These are phyloP conservation scores for Hemibagrus guttatus DNA, from an alignment of 2,797 vertebrate genomes.

Conservation along the genomic window DNA sequence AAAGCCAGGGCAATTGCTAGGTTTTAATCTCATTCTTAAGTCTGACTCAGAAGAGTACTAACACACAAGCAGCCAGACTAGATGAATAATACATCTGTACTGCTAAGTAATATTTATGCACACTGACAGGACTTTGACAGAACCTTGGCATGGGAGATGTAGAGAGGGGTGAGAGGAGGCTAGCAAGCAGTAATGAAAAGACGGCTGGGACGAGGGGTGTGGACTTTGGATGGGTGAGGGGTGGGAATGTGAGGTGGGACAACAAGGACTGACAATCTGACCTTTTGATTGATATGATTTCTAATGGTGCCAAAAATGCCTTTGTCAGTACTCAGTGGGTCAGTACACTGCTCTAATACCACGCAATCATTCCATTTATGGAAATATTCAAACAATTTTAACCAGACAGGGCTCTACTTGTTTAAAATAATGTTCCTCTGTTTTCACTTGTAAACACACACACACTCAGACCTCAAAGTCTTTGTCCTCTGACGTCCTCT, in stretches of 20 bases:
- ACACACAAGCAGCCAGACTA: neutral
- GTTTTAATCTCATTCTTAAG: neutral
- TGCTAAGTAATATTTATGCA: neutral
- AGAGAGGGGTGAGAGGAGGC: neutral
- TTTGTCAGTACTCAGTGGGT: conserved; percentile 18
- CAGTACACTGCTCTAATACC: neutral
- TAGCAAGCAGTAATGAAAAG: neutral
- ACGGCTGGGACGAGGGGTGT: neutral
- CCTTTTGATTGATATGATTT: conserved; percentile 27
- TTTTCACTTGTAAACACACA: conserved; percentile 35
- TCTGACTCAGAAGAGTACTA: neutral
- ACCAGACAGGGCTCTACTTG: conserved; percentile 37
- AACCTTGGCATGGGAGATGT: neutral
- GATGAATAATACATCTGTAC: neutral
- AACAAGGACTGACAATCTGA: conserved; percentile 1
- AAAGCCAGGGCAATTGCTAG: neutral
- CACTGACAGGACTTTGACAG: conserved; percentile 11
- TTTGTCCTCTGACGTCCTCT: conserved; percentile 53
- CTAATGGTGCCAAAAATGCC: conserved; percentile 6
- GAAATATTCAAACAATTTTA: conserved; percentile 46
- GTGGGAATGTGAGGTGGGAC: conserved; percentile 40
- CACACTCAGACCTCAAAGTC: conserved; percentile 32
- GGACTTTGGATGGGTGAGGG: conserved; percentile 4
- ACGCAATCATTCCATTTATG: neutral
- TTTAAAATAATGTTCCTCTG: conserved; percentile 50